Base-by-base conservation (phyloP, 2,888 invertebrate genomes). In the Melinaea marsaeus region DNA sequence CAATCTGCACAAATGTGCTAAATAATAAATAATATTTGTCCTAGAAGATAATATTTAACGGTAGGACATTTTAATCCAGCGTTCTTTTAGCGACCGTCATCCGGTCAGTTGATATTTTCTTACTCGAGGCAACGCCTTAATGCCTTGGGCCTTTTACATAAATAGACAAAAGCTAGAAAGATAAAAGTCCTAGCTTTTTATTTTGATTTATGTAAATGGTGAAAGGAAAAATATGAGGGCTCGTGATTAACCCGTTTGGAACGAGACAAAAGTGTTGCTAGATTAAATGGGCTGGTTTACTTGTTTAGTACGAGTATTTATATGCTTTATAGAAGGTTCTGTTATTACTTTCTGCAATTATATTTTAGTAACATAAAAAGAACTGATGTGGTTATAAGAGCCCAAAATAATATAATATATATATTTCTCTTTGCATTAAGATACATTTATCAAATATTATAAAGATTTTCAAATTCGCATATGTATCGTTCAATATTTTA, bases 31-130 rank as follows among this genome's bases (percentile, higher is more conserved):
- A 32, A 51, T 51, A 9, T 32, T 32, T 32, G 51, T 51, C 22
- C 51, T 32, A 32, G 9, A 9, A 42, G 9, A 42, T 9, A 51
- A 51, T 32, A 51, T 22, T 51, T 7, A 32, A 51, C 51, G 32
- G 9, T 51, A 51, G 32, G 51, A 51, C 51, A 51, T 51, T 51
- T 51, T 51, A 51, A 51, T 51, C 51, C 32, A 22, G 51, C 34
- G 46, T 58, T 61, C 58, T 55, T 45, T 64, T 61, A 47, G 57
- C 64, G 58, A 61, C 58, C 61, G 64, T 64, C 64, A 61, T 54
- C 56, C 65, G 60, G 65, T 60, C 65, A 67, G 61, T 59, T 63
- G 63, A 37, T 63, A 67, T 67, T 65, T 59, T 54, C 55, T 63
- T 55, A 60, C 60, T 48, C 63, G 56, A 45, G 45, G 61, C 51